A percentile compares a stretch with the other conserved stretches of the same genome.
Conservation (phyloP, 2,797 vertebrate genomes). For the Otolemur crassicaudatus region DNA sequence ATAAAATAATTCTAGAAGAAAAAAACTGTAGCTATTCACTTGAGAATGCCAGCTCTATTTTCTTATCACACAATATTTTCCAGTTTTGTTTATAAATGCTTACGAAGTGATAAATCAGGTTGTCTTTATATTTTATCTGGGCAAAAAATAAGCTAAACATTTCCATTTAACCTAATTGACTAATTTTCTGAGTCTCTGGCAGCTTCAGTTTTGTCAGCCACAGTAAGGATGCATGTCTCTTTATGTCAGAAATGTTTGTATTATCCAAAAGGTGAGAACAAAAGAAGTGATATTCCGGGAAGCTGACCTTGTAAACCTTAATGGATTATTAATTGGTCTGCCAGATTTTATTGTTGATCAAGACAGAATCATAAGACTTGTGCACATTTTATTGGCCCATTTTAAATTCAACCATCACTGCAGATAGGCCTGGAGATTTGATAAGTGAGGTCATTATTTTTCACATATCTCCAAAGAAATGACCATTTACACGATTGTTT, state of each 20-base stretch:
- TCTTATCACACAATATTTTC: neutral
- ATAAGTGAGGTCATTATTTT: neutral
- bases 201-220: conserved; percentile 30
- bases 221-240: neutral
- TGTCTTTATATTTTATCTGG: neutral
- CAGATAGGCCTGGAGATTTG: neutral
- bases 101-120: conserved; percentile 8
- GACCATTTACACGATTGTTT: neutral
- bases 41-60: neutral
- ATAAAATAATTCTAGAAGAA: neutral
- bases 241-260: conserved; percentile 20
- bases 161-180: neutral
- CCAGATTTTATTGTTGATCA: conserved; percentile 35
- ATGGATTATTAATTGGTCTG: conserved; percentile 28
- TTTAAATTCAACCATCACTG: conserved; percentile 35
- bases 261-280: neutral
- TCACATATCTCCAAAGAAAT: neutral
- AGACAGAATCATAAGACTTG: conserved; percentile 31
- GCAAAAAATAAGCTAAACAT: neutral
- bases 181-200: neutral
- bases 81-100: neutral
- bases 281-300: neutral
- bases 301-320: conserved; percentile 18
- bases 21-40: conserved; percentile 6
- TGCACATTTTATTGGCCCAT: neutral